Conservation (phyloP, 92 coral and sea anemone species). For the Chrysogorgia sp. region DNA sequence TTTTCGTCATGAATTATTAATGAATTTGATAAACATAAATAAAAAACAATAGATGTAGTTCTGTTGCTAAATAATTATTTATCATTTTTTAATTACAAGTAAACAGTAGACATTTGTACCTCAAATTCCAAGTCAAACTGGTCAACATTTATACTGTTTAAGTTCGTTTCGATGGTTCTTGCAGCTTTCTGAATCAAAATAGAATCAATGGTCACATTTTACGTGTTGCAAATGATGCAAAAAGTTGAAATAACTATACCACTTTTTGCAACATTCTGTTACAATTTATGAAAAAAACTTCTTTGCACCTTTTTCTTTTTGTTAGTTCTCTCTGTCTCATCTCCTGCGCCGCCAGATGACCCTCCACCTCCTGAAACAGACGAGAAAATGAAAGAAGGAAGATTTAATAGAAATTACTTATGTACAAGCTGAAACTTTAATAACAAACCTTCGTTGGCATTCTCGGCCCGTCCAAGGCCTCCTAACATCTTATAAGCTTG, state of each 20-base stretch:
- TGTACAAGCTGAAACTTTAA: background rate
- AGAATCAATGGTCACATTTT: background rate
- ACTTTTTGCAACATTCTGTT: background rate
- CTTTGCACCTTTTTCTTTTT: conserved; percentile 69
- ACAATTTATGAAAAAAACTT: background rate
- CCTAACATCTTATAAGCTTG: conserved; percentile 97
- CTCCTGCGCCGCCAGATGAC: conserved; percentile 46
- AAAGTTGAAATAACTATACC: background rate
- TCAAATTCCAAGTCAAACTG: conserved; percentile 96
- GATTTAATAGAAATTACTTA: background rate
- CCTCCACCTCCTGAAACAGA: conserved; percentile 16
- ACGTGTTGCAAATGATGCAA: background rate
- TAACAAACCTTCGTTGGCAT: conserved; percentile 64
- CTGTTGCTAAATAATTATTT: no score
- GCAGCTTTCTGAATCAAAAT: conserved; percentile 69
- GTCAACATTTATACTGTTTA: conserved; percentile 78
- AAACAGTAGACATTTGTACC: no score
- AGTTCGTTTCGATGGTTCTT: conserved; percentile 79
- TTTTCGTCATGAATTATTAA: no score
- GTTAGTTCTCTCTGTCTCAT: conserved; percentile 56
- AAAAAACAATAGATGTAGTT: no score
- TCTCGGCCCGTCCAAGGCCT: conserved; percentile 91
- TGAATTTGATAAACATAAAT: no score
- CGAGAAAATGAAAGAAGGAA: no score
- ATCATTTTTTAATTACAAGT: no score